Evolutionary conservation across 2,888 invertebrate genomes (phyloP).

Genomic region (Acleris laterana): DNA sequence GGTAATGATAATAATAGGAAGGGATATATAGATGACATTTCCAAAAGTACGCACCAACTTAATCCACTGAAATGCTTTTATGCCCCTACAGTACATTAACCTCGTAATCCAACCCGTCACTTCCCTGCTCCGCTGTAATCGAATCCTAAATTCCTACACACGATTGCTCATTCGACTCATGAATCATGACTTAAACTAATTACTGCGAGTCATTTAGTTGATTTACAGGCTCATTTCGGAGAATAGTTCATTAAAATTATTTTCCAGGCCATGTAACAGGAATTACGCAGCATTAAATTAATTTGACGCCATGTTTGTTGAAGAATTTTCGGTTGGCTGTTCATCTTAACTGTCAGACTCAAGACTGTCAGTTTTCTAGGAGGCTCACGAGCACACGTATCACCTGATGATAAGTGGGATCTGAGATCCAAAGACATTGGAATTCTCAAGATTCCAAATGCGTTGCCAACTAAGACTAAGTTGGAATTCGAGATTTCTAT

Average conservation of each 20-base stretch:
- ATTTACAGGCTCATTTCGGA: constrained; percentile 28
- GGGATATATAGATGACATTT: no score
- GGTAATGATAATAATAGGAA: no score
- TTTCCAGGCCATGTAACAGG: constrained; percentile 26
- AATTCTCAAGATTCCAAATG: no score
- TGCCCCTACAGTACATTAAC: constrained; percentile 4
- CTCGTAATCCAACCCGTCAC: no score
- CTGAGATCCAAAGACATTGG: no score
- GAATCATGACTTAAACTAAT: constrained; percentile 32
- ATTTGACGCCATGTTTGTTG: constrained; percentile 3
- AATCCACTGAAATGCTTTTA: constrained; percentile 1
- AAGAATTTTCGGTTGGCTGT: neutral
- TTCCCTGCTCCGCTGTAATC: neutral
- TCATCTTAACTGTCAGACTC: no score
- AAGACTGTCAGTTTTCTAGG: no score
- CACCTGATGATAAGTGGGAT: no score
- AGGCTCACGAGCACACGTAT: no score
- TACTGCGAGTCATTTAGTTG: constrained; percentile 33
- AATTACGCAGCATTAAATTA: constrained; percentile 8
- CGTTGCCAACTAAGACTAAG: no score
- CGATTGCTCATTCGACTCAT: constrained; percentile 32
- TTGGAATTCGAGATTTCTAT: no score
- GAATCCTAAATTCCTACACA: constrained; percentile 25
- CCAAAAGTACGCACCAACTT: neutral
- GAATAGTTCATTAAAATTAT: constrained; percentile 38